phyloP scores from a whole-genome alignment of 2,113 vertebrate species.

The Phycodurus eques region DNA sequence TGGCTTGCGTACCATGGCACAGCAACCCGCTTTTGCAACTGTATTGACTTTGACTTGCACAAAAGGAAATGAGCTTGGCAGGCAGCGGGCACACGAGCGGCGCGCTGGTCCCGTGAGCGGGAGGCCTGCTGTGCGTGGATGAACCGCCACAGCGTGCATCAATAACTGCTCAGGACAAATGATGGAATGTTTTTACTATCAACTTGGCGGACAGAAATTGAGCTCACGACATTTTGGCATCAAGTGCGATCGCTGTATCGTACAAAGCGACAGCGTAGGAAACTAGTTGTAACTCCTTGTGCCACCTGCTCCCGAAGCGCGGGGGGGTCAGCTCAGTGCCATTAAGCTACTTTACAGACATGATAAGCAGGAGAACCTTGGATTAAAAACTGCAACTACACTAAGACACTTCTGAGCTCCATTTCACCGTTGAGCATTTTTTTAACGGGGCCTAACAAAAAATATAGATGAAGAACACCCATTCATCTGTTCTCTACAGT shows the following conservation, averaged over 20 bases:
- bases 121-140: slow-evolving; percentile 53
- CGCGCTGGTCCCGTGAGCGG: slow-evolving; percentile 36
- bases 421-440: not conserved
- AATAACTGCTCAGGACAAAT: slow-evolving; percentile 9
- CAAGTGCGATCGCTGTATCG: not conserved
- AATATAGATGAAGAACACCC: too few species aligned
- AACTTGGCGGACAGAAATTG: not conserved
- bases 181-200: slow-evolving; percentile 9
- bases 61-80: slow-evolving; percentile 58
- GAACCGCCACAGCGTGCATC: slow-evolving; percentile 27
- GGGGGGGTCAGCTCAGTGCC: slow-evolving; percentile 13
- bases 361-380: slow-evolving; percentile 3
- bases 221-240: not conserved
- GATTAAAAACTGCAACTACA: slow-evolving; percentile 5
- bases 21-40: slow-evolving; percentile 44
- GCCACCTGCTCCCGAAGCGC: slow-evolving; percentile 18
- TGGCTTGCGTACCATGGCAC: slow-evolving; percentile 43
- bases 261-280: not conserved
- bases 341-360: slow-evolving; percentile 48
- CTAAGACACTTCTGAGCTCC: not conserved
- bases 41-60: slow-evolving; percentile 48
- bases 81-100: slow-evolving; percentile 12
- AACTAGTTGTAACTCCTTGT: slow-evolving; percentile 9
- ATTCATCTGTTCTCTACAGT: not conserved
- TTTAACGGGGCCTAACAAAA: not conserved